Evolutionary conservation across 2,797 vertebrate genomes (phyloP).

Genomic region (Cirrhinus mrigala): DNA sequence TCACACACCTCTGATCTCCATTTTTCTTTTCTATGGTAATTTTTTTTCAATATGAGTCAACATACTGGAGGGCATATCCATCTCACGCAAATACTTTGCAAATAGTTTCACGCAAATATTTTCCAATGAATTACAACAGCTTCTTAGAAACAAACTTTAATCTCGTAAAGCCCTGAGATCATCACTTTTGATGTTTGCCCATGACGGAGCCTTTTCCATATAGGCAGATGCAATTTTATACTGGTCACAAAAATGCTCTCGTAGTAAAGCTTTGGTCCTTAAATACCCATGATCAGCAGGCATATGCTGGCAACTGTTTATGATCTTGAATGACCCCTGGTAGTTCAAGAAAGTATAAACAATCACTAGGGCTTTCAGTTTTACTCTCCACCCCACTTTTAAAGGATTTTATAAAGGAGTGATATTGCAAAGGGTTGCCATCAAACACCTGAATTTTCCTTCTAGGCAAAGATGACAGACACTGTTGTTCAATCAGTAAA

Average conservation of each 20-base stretch:
- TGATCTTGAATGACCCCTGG: background rate
- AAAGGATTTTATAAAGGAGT: background rate
- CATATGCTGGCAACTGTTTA: constrained; percentile 10
- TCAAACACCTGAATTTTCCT: constrained; percentile 2
- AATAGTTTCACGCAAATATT: background rate
- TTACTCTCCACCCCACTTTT: background rate
- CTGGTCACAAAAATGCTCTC: background rate
- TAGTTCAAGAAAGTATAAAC: constrained; percentile 1
- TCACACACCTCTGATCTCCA: background rate
- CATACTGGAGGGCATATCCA: background rate
- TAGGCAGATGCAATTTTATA: constrained; percentile 5
- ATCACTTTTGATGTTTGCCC: constrained; percentile 17
- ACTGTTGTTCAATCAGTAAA: background rate
- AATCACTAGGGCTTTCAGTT: background rate
- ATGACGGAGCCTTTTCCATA: constrained; percentile 6
- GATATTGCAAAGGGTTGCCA: background rate
- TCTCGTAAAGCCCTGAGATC: background rate
- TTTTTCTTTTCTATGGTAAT: background rate
- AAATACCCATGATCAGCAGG: background rate
- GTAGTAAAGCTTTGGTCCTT: background rate
- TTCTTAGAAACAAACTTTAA: constrained; percentile 3
- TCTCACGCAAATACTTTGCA: background rate
- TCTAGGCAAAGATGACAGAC: constrained; percentile 29
- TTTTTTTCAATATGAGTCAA: background rate
- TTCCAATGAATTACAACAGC: background rate